Percentiles rank a stretch among this genome's conserved stretches.
Evolutionary conservation across 2,888 invertebrate genomes (phyloP).

Genomic region (Lacanobia wlatinum): DNA sequence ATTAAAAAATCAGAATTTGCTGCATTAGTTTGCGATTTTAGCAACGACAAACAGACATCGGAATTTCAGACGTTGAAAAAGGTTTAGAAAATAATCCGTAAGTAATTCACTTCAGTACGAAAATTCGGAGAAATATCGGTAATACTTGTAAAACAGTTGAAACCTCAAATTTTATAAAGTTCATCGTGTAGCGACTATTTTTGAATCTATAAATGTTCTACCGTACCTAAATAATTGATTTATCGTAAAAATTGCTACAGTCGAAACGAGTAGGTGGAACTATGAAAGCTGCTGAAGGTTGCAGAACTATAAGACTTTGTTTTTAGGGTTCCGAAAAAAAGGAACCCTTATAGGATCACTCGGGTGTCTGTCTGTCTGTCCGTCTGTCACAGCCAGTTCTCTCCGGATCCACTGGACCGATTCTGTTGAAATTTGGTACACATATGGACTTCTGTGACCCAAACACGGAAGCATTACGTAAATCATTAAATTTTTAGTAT

Average conservation of each 20-base stretch:
- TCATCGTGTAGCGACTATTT: slow-evolving; percentile 22
- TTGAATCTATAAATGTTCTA: slow-evolving; percentile 5
- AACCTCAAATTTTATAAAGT: slow-evolving; percentile 10
- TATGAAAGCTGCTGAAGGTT: neutral
- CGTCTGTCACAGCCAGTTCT: too few relatives aligned
- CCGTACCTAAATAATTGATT: slow-evolving; percentile 1
- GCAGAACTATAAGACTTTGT: neutral
- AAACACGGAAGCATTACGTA: too few relatives aligned
- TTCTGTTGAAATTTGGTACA: too few relatives aligned
- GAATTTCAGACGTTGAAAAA: slow-evolving; percentile 11
- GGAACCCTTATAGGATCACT: too few relatives aligned
- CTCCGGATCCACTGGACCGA: too few relatives aligned
- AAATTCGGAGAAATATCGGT: slow-evolving; percentile 20
- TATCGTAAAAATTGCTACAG: neutral
- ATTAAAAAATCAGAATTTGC: too few relatives aligned
- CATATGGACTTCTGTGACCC: too few relatives aligned
- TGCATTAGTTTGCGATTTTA: too few relatives aligned
- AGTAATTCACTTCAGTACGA: slow-evolving; percentile 10
- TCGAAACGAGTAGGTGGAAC: neutral
- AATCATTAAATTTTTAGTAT: too few relatives aligned
- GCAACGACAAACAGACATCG: slow-evolving; percentile 11
- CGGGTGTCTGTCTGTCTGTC: too few relatives aligned
- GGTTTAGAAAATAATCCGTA: slow-evolving; percentile 5
- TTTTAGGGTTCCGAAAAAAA: too few relatives aligned
- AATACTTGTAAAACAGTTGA: slow-evolving; percentile 11